These are phyloP conservation scores for Vimba vimba DNA, from an alignment of 2,113 vertebrate species.

Conservation along the genomic window DNA sequence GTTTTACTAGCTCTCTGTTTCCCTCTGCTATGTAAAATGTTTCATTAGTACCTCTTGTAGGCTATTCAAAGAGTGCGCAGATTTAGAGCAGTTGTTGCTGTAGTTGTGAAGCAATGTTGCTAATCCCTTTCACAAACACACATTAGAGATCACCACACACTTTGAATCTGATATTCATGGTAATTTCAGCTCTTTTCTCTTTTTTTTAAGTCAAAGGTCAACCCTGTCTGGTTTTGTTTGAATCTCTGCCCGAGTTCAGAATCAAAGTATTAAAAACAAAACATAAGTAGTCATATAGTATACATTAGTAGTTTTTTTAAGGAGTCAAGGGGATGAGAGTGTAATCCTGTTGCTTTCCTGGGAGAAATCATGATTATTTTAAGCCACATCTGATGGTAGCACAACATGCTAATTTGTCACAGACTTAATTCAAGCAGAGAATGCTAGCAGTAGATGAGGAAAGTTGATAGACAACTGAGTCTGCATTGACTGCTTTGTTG, in stretches of 20 bases:
- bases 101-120: conserved; percentile 36
- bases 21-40: conserved; percentile 60
- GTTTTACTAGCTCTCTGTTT: conserved; percentile 63
- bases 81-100: conserved; percentile 43
- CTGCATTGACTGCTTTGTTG: conserved; percentile 20
- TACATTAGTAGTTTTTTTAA: conserved; percentile 62
- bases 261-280: background rate
- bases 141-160: conserved; percentile 38
- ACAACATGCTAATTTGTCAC: conserved; percentile 90
- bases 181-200: background rate
- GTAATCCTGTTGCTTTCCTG: conserved; percentile 96
- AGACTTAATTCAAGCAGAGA: conserved; percentile 75
- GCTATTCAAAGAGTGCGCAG: conserved; percentile 35
- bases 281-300: conserved; percentile 71
- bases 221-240: background rate
- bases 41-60: conserved; percentile 58
- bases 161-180: conserved; percentile 4
- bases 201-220: background rate
- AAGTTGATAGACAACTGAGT: background rate
- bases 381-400: background rate
- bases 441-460: background rate
- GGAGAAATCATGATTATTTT: conserved; percentile 93
- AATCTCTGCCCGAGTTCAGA: background rate
- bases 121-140: conserved; percentile 53
- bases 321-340: conserved; percentile 55